Conservation (phyloP, 2,113 vertebrate genomes). For the Oryzias woworae region DNA sequence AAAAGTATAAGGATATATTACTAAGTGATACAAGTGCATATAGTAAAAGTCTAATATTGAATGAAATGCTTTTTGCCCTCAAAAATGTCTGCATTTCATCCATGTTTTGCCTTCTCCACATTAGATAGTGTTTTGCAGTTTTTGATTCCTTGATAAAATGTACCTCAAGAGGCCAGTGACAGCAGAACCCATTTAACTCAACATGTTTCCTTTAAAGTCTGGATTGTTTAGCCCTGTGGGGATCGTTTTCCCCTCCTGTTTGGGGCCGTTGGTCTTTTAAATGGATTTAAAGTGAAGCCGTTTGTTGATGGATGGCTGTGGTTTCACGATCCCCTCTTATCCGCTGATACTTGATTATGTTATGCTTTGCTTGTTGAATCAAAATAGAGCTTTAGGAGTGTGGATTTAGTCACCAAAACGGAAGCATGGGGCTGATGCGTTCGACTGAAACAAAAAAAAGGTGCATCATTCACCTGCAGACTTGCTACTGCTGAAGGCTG, state of each 20-base stretch:
- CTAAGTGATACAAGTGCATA: too few relatives aligned
- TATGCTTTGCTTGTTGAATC: constrained; percentile 64
- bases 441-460: constrained; percentile 50
- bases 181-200: constrained; percentile 32
- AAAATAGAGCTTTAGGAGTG: constrained; percentile 50
- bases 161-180: constrained; percentile 1
- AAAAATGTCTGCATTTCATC: too few relatives aligned
- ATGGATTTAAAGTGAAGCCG: constrained; percentile 34
- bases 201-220: constrained; percentile 25
- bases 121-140: too few relatives aligned
- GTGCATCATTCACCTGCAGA: constrained; percentile 18
- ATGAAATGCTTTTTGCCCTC: too few relatives aligned
- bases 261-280: constrained; percentile 49
- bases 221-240: constrained; percentile 26
- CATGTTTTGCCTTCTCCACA: too few relatives aligned
- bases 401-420: constrained; percentile 64
- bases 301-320: constrained; percentile 44
- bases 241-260: constrained; percentile 37
- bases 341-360: constrained; percentile 70
- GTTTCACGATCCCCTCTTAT: constrained; percentile 62
- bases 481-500: neutral
- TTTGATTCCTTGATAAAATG: constrained; percentile 19
- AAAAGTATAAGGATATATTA: too few relatives aligned
- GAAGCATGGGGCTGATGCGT: constrained; percentile 32
- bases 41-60: too few relatives aligned